phyloP scores from a whole-genome alignment of 2,888 invertebrate species.

The Altica lythri region DNA sequence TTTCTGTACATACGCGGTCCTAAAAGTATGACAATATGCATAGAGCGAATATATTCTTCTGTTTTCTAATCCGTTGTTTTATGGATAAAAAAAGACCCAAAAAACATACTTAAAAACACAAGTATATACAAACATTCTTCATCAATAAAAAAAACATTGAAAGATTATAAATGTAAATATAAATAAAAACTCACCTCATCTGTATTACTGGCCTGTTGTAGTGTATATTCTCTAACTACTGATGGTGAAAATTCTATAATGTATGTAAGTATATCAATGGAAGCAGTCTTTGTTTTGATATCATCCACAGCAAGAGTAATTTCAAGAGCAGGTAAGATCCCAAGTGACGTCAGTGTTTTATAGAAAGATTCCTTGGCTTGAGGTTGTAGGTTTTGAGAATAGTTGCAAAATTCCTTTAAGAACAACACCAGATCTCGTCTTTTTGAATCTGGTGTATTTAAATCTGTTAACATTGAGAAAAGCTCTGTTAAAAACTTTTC shows the following conservation, averaged over 20 bases:
- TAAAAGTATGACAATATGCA: too few species aligned
- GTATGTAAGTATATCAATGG: conserved; percentile 96
- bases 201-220: conserved; percentile 87
- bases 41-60: too few species aligned
- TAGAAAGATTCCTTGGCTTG: conserved; percentile 97
- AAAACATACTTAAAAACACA: too few species aligned
- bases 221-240: conserved; percentile 94
- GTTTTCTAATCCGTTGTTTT: too few species aligned
- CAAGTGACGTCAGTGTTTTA: conserved; percentile 88
- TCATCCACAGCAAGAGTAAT: conserved; percentile 91
- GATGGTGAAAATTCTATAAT: conserved; percentile 98
- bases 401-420: conserved; percentile 98
- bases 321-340: conserved; percentile 87
- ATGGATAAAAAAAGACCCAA: too few species aligned
- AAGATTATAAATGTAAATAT: too few species aligned
- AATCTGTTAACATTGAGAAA: conserved; percentile 90
- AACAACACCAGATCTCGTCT: conserved; percentile 94
- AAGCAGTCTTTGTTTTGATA: conserved; percentile 92
- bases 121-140: too few species aligned
- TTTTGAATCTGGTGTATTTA: conserved; percentile 81
- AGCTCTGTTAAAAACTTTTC: conserved; percentile 94
- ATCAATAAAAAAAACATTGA: too few species aligned
- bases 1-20: too few species aligned
- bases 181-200: conserved; percentile 86
- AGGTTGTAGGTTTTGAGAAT: conserved; percentile 97